Percentiles rank a stretch among this genome's conserved stretches.
Evolutionary conservation across 2,888 invertebrate species (phyloP).

Genomic region (Cataglyphis rosenhaueri): DNA sequence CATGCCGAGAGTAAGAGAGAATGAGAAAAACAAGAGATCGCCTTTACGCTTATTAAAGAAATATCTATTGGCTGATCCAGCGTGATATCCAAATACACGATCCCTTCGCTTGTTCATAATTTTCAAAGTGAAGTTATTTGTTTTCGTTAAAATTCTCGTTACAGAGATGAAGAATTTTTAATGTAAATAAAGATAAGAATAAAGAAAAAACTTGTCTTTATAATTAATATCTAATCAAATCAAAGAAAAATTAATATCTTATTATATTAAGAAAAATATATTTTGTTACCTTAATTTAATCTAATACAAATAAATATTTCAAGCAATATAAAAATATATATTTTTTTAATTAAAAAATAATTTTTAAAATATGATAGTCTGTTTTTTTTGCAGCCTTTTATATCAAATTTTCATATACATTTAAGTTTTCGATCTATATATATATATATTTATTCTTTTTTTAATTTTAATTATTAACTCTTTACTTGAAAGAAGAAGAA

Average conservation of each 20-base stretch:
- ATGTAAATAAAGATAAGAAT: not conserved
- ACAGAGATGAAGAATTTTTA: not conserved
- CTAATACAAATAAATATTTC: not conserved
- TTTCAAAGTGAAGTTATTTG: conserved; percentile 8
- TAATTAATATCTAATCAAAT: not conserved
- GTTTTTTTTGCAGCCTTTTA: not conserved
- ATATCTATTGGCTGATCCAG: conserved; percentile 9
- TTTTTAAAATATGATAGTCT: not conserved
- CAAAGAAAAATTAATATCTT: not conserved
- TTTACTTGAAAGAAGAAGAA: not conserved
- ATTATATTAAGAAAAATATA: not conserved
- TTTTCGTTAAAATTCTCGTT: not conserved
- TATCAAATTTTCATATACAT: not conserved
- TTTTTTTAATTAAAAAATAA: not conserved
- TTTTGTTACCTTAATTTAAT: not conserved
- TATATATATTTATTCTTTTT: not conserved
- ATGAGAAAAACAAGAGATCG: conserved; percentile 36
- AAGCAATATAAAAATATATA: not conserved
- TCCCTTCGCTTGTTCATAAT: not conserved
- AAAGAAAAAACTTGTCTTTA: not conserved
- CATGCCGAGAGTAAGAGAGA: conserved; percentile 33
- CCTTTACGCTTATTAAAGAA: conserved; percentile 33
- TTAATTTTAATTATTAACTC: not conserved
- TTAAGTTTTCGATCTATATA: not conserved
- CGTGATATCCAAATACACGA: conserved; percentile 22